These are phyloP conservation scores for Ceryle rudis DNA, from an alignment of 2,797 vertebrate species.

Conservation along the genomic window DNA sequence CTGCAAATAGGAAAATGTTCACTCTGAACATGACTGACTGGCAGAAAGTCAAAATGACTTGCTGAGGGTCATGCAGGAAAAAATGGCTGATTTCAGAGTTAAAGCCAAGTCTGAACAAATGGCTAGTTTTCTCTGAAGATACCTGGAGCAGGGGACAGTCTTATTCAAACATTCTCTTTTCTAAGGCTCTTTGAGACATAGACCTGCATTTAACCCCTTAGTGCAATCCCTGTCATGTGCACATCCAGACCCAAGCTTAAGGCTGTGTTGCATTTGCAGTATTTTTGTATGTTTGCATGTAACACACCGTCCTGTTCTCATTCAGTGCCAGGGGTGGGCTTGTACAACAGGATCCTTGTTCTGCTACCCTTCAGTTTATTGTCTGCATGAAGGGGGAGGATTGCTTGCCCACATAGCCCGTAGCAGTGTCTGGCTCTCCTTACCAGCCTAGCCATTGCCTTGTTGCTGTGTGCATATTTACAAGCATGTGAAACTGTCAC, in stretches of 20 bases:
- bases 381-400: slow-evolving; percentile 6
- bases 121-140: neutral
- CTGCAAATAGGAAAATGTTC: neutral
- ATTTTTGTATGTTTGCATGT: slow-evolving; percentile 1
- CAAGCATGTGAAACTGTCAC: slow-evolving; percentile 32
- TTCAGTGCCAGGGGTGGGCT: neutral
- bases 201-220: neutral
- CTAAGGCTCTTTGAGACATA: neutral
- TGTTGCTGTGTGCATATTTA: neutral
- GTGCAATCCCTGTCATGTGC: neutral
- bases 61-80: neutral
- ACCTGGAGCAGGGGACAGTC: neutral
- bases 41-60: neutral
- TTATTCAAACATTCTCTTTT: neutral
- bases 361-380: slow-evolving; percentile 29
- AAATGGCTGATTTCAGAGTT: neutral
- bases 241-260: neutral
- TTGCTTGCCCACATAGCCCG: slow-evolving; percentile 27
- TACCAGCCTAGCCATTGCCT: neutral
- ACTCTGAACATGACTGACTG: neutral
- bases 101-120: neutral
- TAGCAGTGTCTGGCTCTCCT: neutral
- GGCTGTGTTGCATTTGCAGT: neutral
- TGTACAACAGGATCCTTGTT: slow-evolving; percentile 61
- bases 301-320: slow-evolving; percentile 39